Conservation (phyloP, 2,113 vertebrate genomes). For the Notarius quadriscutis region DNA sequence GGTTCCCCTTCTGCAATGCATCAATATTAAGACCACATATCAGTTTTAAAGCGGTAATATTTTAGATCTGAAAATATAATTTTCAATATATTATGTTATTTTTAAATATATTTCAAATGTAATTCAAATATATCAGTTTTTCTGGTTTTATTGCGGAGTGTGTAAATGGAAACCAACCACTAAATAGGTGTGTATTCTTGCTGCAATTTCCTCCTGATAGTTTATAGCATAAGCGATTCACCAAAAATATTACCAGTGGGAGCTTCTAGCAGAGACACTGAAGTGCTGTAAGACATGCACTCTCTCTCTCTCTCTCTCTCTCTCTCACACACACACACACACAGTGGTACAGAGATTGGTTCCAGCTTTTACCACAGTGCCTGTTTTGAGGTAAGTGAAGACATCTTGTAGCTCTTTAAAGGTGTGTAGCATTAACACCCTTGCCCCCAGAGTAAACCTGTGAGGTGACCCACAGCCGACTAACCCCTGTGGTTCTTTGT, state of each 20-base stretch:
- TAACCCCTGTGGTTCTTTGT: constrained; percentile 59
- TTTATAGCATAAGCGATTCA: constrained; percentile 14
- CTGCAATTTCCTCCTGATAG: neutral
- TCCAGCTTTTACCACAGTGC: constrained; percentile 71
- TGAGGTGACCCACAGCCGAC: constrained; percentile 66
- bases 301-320: neutral
- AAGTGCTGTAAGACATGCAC: constrained; percentile 19
- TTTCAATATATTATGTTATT: neutral
- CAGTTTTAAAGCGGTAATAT: neutral
- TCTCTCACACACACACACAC: constrained; percentile 8
- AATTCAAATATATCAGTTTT: neutral
- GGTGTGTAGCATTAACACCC: constrained; percentile 74
- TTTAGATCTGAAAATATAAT: neutral
- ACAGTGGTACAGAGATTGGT: constrained; percentile 63
- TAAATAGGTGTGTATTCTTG: neutral
- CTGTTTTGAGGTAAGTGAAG: constrained; percentile 71
- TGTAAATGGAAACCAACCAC: neutral
- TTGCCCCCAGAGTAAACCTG: constrained; percentile 70
- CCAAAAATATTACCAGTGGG: neutral
- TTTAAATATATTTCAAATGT: neutral
- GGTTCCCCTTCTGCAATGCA: neutral
- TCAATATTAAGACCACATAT: neutral
- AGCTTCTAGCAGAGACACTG: neutral
- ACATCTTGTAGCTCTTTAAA: constrained; percentile 75
- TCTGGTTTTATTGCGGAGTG: neutral